Evolutionary conservation across 1,140 invertebrate species (phyloP).

Genomic region (Antheraea mylitta): DNA sequence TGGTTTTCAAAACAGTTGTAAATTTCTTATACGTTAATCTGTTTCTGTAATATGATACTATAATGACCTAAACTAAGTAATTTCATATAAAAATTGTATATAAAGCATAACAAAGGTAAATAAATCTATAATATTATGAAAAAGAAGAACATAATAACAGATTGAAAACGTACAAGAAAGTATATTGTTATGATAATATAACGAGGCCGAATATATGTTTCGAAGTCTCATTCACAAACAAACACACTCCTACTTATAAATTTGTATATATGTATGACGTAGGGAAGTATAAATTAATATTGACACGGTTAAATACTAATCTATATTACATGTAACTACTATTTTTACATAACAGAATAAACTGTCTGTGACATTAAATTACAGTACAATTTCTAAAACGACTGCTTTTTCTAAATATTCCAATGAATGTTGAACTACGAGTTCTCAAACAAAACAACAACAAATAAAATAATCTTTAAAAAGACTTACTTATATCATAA

Average conservation of each 20-base stretch:
- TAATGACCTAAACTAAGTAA: too few relatives aligned
- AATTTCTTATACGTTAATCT: too few relatives aligned
- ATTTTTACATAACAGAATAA: not conserved
- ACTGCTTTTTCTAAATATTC: not conserved
- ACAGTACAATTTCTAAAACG: too few relatives aligned
- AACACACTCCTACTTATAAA: not conserved
- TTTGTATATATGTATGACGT: constrained; percentile 6
- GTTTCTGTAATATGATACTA: too few relatives aligned
- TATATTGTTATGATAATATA: constrained; percentile 12
- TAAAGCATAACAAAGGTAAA: too few relatives aligned
- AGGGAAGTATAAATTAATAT: constrained; percentile 2
- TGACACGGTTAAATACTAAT: constrained; percentile 5
- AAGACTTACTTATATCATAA: not conserved
- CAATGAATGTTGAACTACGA: not conserved
- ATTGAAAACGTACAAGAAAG: not conserved
- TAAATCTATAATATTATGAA: not conserved
- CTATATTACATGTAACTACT: not conserved
- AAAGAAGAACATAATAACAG: not conserved
- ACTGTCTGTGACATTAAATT: not conserved
- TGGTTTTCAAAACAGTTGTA: too few relatives aligned
- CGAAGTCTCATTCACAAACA: constrained; percentile 10
- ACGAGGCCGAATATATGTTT: not conserved
- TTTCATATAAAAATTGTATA: too few relatives aligned
- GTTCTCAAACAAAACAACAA: not conserved
- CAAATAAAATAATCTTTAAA: not conserved